Evolutionary conservation across 2,888 invertebrate species (phyloP).

Genomic region (Dorcus hopei): DNA sequence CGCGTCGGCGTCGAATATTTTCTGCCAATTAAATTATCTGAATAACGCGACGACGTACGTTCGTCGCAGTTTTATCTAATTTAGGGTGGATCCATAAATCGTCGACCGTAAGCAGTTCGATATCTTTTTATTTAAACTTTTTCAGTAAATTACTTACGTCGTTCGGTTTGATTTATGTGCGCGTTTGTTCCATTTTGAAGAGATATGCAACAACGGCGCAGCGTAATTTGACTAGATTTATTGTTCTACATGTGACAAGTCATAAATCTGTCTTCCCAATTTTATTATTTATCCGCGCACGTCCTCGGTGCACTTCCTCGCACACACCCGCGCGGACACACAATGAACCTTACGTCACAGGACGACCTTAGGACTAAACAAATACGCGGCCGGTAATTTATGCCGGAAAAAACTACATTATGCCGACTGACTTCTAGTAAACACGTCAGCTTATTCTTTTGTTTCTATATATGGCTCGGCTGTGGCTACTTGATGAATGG

Average conservation of each 20-base stretch:
- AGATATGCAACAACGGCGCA: constrained; percentile 22
- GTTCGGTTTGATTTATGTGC: constrained; percentile 35
- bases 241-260: constrained; percentile 15
- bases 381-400: not conserved
- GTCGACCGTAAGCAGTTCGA: constrained; percentile 4
- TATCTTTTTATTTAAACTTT: constrained; percentile 33
- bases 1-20: too few species aligned
- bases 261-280: constrained; percentile 16
- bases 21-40: too few species aligned
- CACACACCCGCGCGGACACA: not conserved
- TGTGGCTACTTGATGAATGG: constrained; percentile 23
- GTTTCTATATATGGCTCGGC: constrained; percentile 23
- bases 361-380: not conserved
- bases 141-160: constrained; percentile 33
- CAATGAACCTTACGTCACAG: too few species aligned
- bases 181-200: constrained; percentile 37
- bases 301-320: not conserved
- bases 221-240: constrained; percentile 20
- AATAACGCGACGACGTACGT: too few species aligned
- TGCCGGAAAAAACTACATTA: not conserved
- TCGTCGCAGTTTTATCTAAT: too few species aligned
- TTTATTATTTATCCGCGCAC: constrained; percentile 8
- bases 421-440: constrained; percentile 5
- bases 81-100: too few species aligned
- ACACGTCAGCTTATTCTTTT: constrained; percentile 14